phyloP scores from a whole-genome alignment of 1,140 invertebrate species.

The Cryptotermes secundus region DNA sequence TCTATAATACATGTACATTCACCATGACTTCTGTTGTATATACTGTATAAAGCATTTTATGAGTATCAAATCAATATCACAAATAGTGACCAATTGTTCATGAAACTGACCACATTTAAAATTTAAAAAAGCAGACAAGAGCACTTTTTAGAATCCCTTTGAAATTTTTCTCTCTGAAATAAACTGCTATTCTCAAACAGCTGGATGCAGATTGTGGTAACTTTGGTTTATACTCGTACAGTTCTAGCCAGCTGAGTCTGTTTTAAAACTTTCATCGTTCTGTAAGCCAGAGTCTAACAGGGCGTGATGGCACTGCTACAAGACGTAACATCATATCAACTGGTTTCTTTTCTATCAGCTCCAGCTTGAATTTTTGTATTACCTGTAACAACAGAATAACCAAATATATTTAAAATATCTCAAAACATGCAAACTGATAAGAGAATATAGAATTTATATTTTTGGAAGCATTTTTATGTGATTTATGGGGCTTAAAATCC shows the following conservation, averaged over 20 bases:
- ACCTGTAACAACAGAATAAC: background rate
- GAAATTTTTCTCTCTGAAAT: too few relatives aligned
- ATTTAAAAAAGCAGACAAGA: background rate
- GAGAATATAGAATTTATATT: too few relatives aligned
- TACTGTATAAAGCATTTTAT: background rate
- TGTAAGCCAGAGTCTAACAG: slow-evolving; percentile 7
- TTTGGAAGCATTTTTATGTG: too few relatives aligned
- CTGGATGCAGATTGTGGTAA: background rate
- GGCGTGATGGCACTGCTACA: slow-evolving; percentile 11
- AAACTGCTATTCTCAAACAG: background rate
- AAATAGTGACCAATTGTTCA: background rate
- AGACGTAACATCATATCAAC: slow-evolving; percentile 18
- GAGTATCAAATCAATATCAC: background rate
- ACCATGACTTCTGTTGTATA: background rate
- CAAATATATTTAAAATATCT: background rate
- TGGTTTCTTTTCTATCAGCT: background rate
- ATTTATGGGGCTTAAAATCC: too few relatives aligned
- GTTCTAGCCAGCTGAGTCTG: background rate
- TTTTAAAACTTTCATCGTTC: background rate
- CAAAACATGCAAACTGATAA: background rate
- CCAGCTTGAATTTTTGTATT: slow-evolving; percentile 15
- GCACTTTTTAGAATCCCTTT: background rate
- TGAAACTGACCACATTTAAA: background rate
- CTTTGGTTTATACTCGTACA: background rate
- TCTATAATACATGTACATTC: background rate